Evolutionary conservation across 2,797 vertebrate species (phyloP).

Genomic region (Notamacropus eugenii): DNA sequence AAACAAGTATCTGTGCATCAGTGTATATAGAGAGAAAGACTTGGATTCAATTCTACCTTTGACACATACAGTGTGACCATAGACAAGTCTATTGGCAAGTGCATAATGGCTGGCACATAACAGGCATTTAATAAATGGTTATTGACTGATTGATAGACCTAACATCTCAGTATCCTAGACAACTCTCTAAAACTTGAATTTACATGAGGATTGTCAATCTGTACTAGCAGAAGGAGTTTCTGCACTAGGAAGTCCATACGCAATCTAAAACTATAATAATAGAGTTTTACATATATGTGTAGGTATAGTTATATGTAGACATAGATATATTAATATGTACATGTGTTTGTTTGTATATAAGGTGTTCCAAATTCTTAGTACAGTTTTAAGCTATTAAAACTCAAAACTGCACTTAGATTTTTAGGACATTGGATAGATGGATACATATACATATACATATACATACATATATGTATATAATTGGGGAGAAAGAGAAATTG

Average conservation of each 20-base stretch:
- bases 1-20: conserved; percentile 26
- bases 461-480: too few relatives aligned
- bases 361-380: neutral
- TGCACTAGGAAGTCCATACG: neutral
- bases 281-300: neutral
- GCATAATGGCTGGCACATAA: too few relatives aligned
- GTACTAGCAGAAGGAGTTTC: neutral
- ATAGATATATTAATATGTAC: too few relatives aligned
- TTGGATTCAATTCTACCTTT: neutral
- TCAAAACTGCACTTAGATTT: neutral
- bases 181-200: neutral
- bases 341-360: neutral
- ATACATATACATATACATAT: neutral
- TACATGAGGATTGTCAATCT: neutral
- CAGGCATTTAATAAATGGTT: neutral
- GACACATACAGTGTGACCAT: neutral
- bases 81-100: too few relatives aligned
- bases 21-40: neutral
- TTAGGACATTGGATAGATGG: neutral
- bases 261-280: neutral
- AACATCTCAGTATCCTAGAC: neutral
- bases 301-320: too few relatives aligned
- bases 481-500: neutral
- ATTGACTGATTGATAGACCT: neutral
- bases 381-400: neutral